phyloP scores from a whole-genome alignment of 2,113 vertebrate genomes.

The rat (Rattus norvegicus) region GRCr8 NC_086021.1:98663501-98664000 shows the following conservation, averaged over 20 bases:
- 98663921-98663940: constrained; percentile 21
- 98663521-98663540: constrained; percentile 43
- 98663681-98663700: neutral
- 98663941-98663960: constrained; percentile 46
- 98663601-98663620: constrained; percentile 40
- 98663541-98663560: neutral
- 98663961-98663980: constrained; percentile 30
- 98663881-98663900: neutral
- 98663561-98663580: constrained; percentile 11
- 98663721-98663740: neutral
- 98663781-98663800: neutral
- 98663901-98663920: neutral
- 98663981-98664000: neutral
- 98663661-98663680: neutral
- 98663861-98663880: neutral
- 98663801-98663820: neutral
- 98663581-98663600: constrained; percentile 42
- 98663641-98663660: neutral
- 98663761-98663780: neutral
- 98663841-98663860: neutral
- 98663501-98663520: constrained; percentile 30
- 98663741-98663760: neutral
- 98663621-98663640: neutral
- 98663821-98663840: neutral
- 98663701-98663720: neutral